Conservation (phyloP, 1,140 invertebrate genomes). For the Tetraneura akinire region DNA sequence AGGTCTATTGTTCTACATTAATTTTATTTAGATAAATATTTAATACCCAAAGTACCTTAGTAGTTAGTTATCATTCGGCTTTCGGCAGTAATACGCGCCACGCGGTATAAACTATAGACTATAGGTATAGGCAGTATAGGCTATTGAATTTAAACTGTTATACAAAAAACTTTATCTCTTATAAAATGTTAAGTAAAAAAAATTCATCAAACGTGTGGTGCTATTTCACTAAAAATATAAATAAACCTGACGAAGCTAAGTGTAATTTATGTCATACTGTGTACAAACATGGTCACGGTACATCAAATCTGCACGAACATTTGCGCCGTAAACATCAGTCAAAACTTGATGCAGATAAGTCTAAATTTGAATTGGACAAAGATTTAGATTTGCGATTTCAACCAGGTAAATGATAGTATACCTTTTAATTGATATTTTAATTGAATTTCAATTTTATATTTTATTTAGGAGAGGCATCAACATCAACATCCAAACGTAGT, state of each 20-base stretch:
- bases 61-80: too few relatives aligned
- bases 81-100: too few relatives aligned
- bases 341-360: slow-evolving; percentile 4
- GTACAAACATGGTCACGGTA: slow-evolving; percentile 7
- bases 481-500: slow-evolving; percentile 8
- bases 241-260: slow-evolving; percentile 13
- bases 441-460: neutral
- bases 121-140: too few relatives aligned
- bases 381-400: slow-evolving; percentile 12
- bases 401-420: slow-evolving; percentile 4
- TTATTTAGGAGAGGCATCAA: slow-evolving; percentile 4
- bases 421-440: slow-evolving; percentile 6
- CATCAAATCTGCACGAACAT: slow-evolving; percentile 5
- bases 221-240: slow-evolving; percentile 15
- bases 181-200: slow-evolving; percentile 12
- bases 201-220: slow-evolving; percentile 15
- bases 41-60: too few relatives aligned
- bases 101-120: too few relatives aligned
- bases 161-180: too few relatives aligned
- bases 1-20: too few relatives aligned
- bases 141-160: slow-evolving; percentile 13
- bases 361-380: slow-evolving; percentile 9
- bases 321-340: neutral
- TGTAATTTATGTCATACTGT: slow-evolving; percentile 1
- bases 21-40: too few relatives aligned